Evolutionary conservation across 92 coral and sea anemone species (phyloP), one percentile per base, ranked within the genome.

Genomic region (Chrysogorgia sp.): DNA sequence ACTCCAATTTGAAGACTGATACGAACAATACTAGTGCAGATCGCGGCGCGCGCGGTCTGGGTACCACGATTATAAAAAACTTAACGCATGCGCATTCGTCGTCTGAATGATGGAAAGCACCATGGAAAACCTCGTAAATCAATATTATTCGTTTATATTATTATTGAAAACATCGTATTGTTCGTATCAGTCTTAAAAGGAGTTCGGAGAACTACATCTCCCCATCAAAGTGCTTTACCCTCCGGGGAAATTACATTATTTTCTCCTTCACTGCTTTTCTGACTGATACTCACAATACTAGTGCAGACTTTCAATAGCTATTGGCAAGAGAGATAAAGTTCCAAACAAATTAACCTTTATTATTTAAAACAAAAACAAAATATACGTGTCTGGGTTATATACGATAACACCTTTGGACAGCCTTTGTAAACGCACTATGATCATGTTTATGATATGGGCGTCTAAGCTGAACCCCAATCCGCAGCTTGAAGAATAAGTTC

Each of bases 1-100:
- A 50, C 88, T 81, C 43, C 83, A n/a, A n/a, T 77, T 82, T 23
- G 75, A 28, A 75, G 86, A 81, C 83, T 86, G 80, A 85, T 85
- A 74, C 74, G 77, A 71, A 63, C 82, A 75, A 75, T 86, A 82
- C 89, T 61, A 53, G 63, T 71, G 64, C 78, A 71, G 78, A 71
- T 31, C 64, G 47, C 78, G 50, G 49, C 63, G 49, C 63, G 57
- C 37, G 75, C 75, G 58, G 57, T 67, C 75, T 67, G 57, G 75
- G 57, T 67, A 67, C 75, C 75, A 67, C 58, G 75, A 67, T 37
- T 23, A 67, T 43, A 67, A 67, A 67, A 30, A 17, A 40, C 7
- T 22, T 29, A 20, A 43, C 57, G 57, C 75, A 67, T 67, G 75
- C 56, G 75, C 34, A 43, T 43, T 43, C 50, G n/a, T n/a, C n/a